These are phyloP conservation scores for Erannis defoliaria DNA, from an alignment of 2,888 invertebrate genomes.

Conservation along the genomic window DNA sequence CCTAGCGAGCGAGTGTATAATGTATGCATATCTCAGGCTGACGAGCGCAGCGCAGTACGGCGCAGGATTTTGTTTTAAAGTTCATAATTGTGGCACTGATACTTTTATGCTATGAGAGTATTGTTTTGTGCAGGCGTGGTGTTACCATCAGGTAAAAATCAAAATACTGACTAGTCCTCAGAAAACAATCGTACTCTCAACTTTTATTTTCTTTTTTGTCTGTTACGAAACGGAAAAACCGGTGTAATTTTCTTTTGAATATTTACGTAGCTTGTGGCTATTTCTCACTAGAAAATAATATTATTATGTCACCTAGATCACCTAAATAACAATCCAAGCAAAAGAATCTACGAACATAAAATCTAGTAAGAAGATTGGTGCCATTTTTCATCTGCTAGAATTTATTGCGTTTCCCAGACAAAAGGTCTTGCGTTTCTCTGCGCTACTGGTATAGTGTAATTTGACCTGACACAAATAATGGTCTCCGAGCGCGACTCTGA, in stretches of 20 bases:
- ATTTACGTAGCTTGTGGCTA: neutral
- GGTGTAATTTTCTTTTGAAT: neutral
- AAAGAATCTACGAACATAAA: slow-evolving; percentile 13
- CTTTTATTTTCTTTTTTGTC: no score
- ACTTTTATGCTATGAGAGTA: no score
- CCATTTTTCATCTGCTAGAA: slow-evolving; percentile 32
- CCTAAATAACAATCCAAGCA: slow-evolving; percentile 13
- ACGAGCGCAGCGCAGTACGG: no score
- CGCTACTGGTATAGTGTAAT: slow-evolving; percentile 25
- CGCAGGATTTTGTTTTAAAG: no score
- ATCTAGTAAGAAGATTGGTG: slow-evolving; percentile 23
- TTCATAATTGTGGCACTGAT: no score
- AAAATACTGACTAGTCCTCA: no score
- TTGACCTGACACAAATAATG: slow-evolving; percentile 32
- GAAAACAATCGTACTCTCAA: no score
- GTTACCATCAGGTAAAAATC: no score
- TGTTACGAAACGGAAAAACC: no score
- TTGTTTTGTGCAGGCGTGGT: no score
- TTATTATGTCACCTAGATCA: slow-evolving; percentile 7
- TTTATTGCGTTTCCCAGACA: slow-evolving; percentile 28
- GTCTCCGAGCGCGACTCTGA: slow-evolving; percentile 11
- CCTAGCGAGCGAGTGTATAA: no score
- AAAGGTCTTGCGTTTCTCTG: slow-evolving; percentile 23
- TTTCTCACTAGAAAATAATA: neutral
- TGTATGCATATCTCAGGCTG: no score